phyloP scores from a whole-genome alignment of 2,888 invertebrate genomes.

The Alsophila aescularia region DNA sequence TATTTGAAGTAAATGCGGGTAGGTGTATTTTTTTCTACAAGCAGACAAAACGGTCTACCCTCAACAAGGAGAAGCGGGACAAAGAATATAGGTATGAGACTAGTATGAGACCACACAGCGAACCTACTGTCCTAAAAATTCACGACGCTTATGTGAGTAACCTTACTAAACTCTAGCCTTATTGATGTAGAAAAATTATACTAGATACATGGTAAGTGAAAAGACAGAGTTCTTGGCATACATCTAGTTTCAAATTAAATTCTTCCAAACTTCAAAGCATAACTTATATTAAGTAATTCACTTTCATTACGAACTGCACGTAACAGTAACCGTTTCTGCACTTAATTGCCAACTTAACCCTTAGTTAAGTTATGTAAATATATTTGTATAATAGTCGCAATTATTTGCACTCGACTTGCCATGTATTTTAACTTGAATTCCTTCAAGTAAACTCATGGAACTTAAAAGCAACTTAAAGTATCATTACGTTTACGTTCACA shows the following conservation, averaged over 20 bases:
- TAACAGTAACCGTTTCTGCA: conserved; percentile 34
- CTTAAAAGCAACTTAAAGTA: not conserved
- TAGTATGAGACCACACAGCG: too few species aligned
- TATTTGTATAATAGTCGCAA: conserved; percentile 43
- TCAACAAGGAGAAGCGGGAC: too few species aligned
- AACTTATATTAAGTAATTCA: conserved; percentile 12
- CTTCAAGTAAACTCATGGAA: conserved; percentile 19
- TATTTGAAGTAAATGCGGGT: too few species aligned
- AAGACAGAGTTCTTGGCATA: not conserved
- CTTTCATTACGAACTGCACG: conserved; percentile 18
- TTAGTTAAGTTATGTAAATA: conserved; percentile 51
- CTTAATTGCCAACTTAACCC: conserved; percentile 38
- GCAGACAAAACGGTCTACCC: too few species aligned
- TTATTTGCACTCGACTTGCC: conserved; percentile 46
- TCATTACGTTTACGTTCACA: not conserved
- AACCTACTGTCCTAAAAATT: too few species aligned
- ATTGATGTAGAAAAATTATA: too few species aligned
- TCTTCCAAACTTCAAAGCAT: conserved; percentile 2
- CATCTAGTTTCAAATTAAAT: not conserved
- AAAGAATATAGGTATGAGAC: too few species aligned
- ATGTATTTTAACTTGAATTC: conserved; percentile 23
- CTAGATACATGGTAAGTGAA: too few species aligned
- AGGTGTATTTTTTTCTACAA: too few species aligned
- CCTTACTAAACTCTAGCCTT: too few species aligned
- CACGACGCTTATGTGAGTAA: too few species aligned